phyloP scores from a whole-genome alignment of 2,797 vertebrate genomes.

The Pangasius mekongensis region DNA sequence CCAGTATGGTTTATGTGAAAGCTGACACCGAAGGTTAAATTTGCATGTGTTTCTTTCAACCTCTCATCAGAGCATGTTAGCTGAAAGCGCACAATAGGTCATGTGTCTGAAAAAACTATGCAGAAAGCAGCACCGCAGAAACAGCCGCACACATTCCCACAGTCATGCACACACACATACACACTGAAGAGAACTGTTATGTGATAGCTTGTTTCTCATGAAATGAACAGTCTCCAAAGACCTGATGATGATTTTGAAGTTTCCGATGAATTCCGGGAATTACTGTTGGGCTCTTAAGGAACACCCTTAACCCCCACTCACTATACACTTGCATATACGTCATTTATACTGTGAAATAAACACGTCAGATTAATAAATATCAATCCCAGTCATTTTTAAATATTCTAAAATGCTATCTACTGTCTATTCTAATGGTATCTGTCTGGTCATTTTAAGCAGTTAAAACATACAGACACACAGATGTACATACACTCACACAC shows the following conservation, averaged over 20 bases:
- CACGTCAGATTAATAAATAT: not conserved
- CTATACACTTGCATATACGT: not conserved
- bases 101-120: slow-evolving; percentile 26
- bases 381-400: not conserved
- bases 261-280: not conserved
- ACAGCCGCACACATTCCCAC: not conserved
- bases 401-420: not conserved
- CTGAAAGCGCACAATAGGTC: slow-evolving; percentile 1
- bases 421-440: not conserved
- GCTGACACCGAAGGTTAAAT: not conserved
- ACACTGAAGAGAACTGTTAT: slow-evolving; percentile 2
- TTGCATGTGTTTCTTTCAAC: slow-evolving; percentile 24
- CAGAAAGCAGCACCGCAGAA: slow-evolving; percentile 27
- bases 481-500: no score
- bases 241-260: not conserved
- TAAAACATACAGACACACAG: not conserved
- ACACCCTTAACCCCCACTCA: not conserved
- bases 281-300: not conserved
- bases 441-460: not conserved
- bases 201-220: slow-evolving; percentile 7
- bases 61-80: slow-evolving; percentile 12
- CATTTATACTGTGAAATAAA: not conserved
- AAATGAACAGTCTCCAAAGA: not conserved
- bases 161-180: slow-evolving; percentile 20
- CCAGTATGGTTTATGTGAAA: not conserved